Evolutionary conservation across 2,888 invertebrate species (phyloP).

Genomic region (Dicyrtomina minuta): DNA sequence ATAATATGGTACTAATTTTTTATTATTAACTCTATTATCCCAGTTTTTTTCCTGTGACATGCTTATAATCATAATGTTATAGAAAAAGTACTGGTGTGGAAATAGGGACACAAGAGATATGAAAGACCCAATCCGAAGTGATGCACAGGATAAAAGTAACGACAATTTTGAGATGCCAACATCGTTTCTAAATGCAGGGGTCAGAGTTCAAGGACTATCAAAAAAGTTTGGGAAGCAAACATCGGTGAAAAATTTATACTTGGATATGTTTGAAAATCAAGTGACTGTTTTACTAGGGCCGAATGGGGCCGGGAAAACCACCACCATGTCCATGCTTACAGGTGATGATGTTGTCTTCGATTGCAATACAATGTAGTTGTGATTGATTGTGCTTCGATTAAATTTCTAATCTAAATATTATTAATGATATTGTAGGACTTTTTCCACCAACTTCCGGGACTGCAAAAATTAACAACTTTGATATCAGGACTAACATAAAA

Average conservation of each 20-base stretch:
- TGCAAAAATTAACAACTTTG: conserved; percentile 70
- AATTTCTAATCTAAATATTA: too few relatives aligned
- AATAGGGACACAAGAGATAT: too few relatives aligned
- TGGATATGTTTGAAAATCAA: conserved; percentile 78
- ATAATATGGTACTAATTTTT: too few relatives aligned
- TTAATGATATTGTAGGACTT: too few relatives aligned
- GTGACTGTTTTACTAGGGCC: conserved; percentile 87
- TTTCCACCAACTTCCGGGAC: conserved; percentile 69
- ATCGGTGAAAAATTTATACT: conserved; percentile 69
- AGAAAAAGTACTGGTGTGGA: conserved; percentile 56
- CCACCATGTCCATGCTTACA: conserved; percentile 71
- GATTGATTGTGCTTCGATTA: too few relatives aligned
- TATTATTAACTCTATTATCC: too few relatives aligned
- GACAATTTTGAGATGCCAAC: conserved; percentile 58
- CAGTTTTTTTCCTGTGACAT: not conserved
- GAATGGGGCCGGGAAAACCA: conserved; percentile 83
- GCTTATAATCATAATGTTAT: too few relatives aligned
- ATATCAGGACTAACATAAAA: conserved; percentile 66
- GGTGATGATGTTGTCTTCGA: conserved; percentile 57
- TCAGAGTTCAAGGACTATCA: conserved; percentile 62
- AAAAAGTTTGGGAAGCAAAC: conserved; percentile 61
- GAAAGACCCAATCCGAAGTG: too few relatives aligned
- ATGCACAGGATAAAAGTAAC: too few relatives aligned
- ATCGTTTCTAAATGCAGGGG: conserved; percentile 59
- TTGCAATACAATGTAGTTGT: too few relatives aligned